Conservation (phyloP, 2,888 invertebrate genomes). For the Drosophila paucipuncta region DNA sequence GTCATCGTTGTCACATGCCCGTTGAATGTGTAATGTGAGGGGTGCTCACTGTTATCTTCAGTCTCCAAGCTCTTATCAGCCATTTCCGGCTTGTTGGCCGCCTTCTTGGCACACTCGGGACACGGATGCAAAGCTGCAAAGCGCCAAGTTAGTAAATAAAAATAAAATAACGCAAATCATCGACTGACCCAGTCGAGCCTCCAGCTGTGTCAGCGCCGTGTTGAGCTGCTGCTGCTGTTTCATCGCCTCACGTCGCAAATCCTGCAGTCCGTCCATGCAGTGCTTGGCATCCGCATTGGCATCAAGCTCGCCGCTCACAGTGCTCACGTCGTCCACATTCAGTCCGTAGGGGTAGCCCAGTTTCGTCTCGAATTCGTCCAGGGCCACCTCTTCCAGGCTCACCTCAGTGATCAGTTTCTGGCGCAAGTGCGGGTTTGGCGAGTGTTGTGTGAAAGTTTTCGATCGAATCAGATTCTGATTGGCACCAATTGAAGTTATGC, state of each 20-base stretch:
- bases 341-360: slow-evolving; percentile 83
- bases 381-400: slow-evolving; percentile 92
- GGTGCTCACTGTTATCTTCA: slow-evolving; percentile 70
- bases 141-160: neutral
- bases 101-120: slow-evolving; percentile 78
- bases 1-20: slow-evolving; percentile 26
- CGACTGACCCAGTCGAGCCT: slow-evolving; percentile 84
- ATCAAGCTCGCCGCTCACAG: slow-evolving; percentile 86
- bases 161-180: neutral
- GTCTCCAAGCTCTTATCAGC: slow-evolving; percentile 85
- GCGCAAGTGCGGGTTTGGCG: slow-evolving; percentile 87
- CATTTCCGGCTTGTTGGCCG: slow-evolving; percentile 83
- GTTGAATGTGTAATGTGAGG: slow-evolving; percentile 17
- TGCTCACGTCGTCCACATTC: slow-evolving; percentile 56
- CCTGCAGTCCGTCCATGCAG: slow-evolving; percentile 88
- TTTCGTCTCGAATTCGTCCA: slow-evolving; percentile 68
- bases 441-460: slow-evolving; percentile 90
- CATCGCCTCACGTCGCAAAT: slow-evolving; percentile 88
- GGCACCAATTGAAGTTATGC: slow-evolving; percentile 37
- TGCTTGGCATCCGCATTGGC: slow-evolving; percentile 88
- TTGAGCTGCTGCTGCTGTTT: slow-evolving; percentile 89
- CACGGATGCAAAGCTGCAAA: slow-evolving; percentile 77
- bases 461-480: slow-evolving; percentile 86
- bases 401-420: slow-evolving; percentile 86
- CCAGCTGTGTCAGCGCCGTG: slow-evolving; percentile 82